Evolutionary conservation across 1,140 invertebrate species (phyloP).

Genomic region (Leptopilina boulardi): DNA sequence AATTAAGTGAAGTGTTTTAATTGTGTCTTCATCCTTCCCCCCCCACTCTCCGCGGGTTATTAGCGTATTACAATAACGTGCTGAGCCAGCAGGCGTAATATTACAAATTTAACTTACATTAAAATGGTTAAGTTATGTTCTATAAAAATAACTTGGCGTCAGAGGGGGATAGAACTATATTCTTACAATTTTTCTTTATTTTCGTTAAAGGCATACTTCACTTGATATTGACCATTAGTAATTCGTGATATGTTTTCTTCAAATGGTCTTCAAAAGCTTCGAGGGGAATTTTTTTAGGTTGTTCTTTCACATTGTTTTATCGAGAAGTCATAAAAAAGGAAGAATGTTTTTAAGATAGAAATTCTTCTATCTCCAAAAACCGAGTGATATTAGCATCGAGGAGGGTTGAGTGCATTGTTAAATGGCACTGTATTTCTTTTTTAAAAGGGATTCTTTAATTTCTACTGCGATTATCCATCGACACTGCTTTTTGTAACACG

Average conservation of each 20-base stretch:
- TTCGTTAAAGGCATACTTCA: not conserved
- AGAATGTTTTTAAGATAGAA: too few relatives aligned
- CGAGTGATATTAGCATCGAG: not conserved
- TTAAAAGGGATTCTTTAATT: not conserved
- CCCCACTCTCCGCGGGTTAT: too few relatives aligned
- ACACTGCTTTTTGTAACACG: slow-evolving; percentile 57
- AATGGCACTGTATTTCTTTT: not conserved
- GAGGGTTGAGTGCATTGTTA: not conserved
- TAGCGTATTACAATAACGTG: too few relatives aligned
- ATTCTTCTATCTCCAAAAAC: not conserved
- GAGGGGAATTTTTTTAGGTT: not conserved
- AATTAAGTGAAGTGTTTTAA: too few relatives aligned
- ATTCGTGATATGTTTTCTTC: not conserved
- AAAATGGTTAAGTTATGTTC: slow-evolving; percentile 57
- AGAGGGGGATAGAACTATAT: not conserved
- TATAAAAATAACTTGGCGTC: slow-evolving; percentile 47
- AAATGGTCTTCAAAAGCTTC: not conserved
- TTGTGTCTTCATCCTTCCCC: too few relatives aligned
- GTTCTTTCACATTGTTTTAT: too few relatives aligned
- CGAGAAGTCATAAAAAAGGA: too few relatives aligned
- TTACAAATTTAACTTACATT: slow-evolving; percentile 58
- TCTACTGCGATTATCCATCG: slow-evolving; percentile 53
- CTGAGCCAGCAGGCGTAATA: too few relatives aligned
- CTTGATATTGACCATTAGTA: not conserved
- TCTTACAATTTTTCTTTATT: slow-evolving; percentile 28